These are phyloP conservation scores for Taphrorychus bicolor DNA, from an alignment of 2,888 invertebrate species.

Conservation along the genomic window DNA sequence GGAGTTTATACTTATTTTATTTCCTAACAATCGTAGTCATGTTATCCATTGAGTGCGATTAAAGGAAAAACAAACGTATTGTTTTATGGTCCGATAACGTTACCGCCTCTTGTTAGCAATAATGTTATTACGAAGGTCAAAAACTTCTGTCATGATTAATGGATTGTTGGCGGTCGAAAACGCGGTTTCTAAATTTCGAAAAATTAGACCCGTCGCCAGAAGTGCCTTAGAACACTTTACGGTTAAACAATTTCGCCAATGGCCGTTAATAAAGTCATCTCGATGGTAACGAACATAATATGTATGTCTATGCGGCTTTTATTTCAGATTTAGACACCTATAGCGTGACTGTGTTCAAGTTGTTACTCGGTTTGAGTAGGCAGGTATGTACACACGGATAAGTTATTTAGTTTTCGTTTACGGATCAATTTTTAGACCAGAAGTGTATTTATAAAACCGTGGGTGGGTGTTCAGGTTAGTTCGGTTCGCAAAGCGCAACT, in stretches of 20 bases:
- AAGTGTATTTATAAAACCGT: conserved; percentile 34
- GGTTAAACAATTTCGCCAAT: conserved; percentile 11
- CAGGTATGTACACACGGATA: conserved; percentile 21
- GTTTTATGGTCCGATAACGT: neutral
- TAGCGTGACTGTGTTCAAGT: conserved; percentile 18
- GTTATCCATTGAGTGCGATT: neutral
- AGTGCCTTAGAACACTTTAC: too few relatives aligned
- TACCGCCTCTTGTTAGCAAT: neutral
- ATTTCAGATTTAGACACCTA: conserved; percentile 22
- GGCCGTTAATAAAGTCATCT: conserved; percentile 15
- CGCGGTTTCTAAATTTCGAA: neutral
- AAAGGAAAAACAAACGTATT: neutral
- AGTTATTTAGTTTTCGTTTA: conserved; percentile 35
- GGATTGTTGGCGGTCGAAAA: neutral
- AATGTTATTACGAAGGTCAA: neutral
- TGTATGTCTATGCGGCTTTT: conserved; percentile 4
- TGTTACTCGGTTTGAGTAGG: conserved; percentile 23
- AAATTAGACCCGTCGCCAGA: neutral
- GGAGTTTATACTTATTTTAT: neutral
- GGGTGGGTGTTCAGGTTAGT: conserved; percentile 24
- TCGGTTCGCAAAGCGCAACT: neutral
- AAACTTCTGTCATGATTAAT: neutral
- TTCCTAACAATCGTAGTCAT: neutral
- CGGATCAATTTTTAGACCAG: conserved; percentile 36
- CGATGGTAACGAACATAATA: conserved; percentile 12